Base-by-base conservation (phyloP, 2,888 invertebrate genomes). In the Pristionchus mayeri region DNA sequence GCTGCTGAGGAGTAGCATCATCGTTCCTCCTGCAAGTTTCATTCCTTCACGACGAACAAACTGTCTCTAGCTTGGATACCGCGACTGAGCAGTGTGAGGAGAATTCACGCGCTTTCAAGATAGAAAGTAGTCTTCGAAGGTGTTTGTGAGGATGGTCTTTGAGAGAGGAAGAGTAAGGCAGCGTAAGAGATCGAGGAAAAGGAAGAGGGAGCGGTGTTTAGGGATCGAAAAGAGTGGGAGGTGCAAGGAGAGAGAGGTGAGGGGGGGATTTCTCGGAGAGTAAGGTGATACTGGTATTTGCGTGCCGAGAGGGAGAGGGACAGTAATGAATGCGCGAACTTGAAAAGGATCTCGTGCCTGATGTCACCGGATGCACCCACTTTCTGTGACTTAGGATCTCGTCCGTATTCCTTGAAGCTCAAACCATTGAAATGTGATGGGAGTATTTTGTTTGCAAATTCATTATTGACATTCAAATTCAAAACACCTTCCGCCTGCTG, bases 41-140 rank as follows among this genome's bases (percentile, higher is more conserved):
- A 78, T 78, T 7, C 21, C 50, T 50, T 48, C 30, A 13, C 30
- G 4, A 3, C 16, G 7, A n/a, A 34, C 63, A 63, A 63, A 63
- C 63, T 34, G 37, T 63, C 34, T 63, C 34, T 63, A 63, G 30
- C 63, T 63, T 34, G 63, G n/a, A n/a, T n/a, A n/a, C n/a, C n/a
- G n/a, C n/a, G 34, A 63, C 18, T 11, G 18, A 34, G 27, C 16
- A 24, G 13, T 9, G 44, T 44, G 7, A 44, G 7, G 44, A 44
- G 44, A 44, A 9, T 11, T 18, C 63, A 63, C 30, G 63, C 63
- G 63, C 63, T 63, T 63, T 34, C 34, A 63, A 34, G 34, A 63
- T 63, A 63, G 34, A 63, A 18, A 63, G 63, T 63, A 63, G 63
- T 63, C 63, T 63, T 63, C 63, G 63, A 63, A 63, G 63, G 34